These are phyloP conservation scores for Brachymystax lenok DNA, from an alignment of 2,797 vertebrate genomes.

Conservation along the genomic window DNA sequence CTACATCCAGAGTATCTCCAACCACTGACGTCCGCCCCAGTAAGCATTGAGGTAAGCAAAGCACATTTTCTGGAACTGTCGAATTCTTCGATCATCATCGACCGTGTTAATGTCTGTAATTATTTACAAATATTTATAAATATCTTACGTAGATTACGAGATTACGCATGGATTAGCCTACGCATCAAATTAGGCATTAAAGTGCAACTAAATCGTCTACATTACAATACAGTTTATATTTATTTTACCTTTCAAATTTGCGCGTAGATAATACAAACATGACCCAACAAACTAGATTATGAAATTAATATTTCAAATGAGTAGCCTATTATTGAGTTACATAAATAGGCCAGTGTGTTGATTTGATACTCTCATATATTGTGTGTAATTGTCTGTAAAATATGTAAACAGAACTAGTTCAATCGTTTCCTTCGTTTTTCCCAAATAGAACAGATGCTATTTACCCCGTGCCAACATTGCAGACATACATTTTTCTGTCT, in stretches of 20 bases:
- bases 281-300: not conserved
- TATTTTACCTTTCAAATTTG: not conserved
- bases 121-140: not conserved
- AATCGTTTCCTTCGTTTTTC: not conserved
- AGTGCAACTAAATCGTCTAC: not conserved
- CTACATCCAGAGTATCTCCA: slow-evolving; percentile 97
- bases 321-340: not conserved
- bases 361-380: not conserved
- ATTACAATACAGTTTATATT: not conserved
- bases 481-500: not conserved
- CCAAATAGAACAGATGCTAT: not conserved
- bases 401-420: not conserved
- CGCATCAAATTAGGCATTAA: too few relatives aligned
- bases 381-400: not conserved
- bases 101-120: not conserved
- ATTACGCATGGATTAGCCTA: not conserved
- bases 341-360: not conserved
- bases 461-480: not conserved
- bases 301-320: not conserved
- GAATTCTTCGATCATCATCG: not conserved
- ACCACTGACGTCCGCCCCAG: slow-evolving; percentile 92
- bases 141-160: not conserved
- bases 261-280: not conserved
- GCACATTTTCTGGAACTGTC: not conserved
- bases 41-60: slow-evolving; percentile 91